A percentile compares a stretch with the other conserved stretches of the same genome.
These are phyloP conservation scores for Congeria kusceri DNA, from an alignment of 2,888 invertebrate species.

Conservation along the genomic window DNA sequence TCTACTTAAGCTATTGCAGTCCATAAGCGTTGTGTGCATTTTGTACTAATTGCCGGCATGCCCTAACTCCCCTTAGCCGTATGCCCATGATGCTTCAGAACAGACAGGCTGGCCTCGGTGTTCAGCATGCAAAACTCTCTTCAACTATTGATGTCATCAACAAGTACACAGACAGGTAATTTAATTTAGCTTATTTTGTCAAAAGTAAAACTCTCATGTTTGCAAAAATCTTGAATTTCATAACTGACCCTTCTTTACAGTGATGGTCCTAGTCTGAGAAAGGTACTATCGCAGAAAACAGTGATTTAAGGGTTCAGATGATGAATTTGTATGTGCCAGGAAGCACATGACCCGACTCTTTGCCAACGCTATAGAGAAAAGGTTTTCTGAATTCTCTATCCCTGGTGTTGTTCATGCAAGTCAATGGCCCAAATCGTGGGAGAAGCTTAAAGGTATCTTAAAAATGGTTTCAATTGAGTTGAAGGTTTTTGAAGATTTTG, in stretches of 20 bases:
- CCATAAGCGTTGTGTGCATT: conserved; percentile 23
- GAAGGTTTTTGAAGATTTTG: no score
- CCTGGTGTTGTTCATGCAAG: conserved; percentile 7
- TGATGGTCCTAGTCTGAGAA: conserved; percentile 1
- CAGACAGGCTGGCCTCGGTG: conserved; percentile 7
- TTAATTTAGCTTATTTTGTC: neutral
- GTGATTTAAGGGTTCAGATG: neutral
- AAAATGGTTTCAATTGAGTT: neutral
- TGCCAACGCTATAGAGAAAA: no score
- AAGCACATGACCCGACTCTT: neutral
- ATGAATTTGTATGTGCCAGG: neutral
- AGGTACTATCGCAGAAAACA: neutral
- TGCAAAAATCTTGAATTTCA: neutral
- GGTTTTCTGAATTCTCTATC: neutral
- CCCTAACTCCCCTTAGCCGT: conserved; percentile 23
- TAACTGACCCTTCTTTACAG: neutral
- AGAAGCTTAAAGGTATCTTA: neutral
- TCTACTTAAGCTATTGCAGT: conserved; percentile 37
- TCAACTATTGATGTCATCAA: conserved; percentile 33
- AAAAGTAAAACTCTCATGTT: neutral
- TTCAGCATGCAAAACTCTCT: conserved; percentile 29
- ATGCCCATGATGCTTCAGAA: conserved; percentile 33
- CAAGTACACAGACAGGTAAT: conserved; percentile 34
- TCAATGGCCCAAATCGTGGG: conserved; percentile 1
- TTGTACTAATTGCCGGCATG: conserved; percentile 35